Evolutionary conservation across 92 coral and sea anemone genomes (phyloP), one percentile per base, ranked within the genome.

Genomic region (Meandrina meandrites): DNA sequence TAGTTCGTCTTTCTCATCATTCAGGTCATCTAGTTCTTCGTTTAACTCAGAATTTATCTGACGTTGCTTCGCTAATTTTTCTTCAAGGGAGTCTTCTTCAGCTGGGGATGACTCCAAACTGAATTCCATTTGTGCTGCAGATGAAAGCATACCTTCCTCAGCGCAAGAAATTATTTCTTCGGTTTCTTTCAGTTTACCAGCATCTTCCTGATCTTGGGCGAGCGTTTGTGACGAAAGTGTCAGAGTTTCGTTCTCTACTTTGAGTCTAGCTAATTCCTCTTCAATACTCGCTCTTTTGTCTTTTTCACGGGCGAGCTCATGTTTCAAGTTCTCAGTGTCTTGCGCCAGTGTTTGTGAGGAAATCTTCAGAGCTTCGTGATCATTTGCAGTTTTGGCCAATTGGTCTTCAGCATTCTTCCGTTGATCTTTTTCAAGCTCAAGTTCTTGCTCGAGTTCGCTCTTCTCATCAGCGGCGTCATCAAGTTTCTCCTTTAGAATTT

Each of bases 1-100:
- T 3, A 95, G 89, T 80, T 95, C 98, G 58, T 95, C 96, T 81
- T 93, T 95, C 56, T 95, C 98, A 79, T 95, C 96, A 50, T 72
- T 81, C 3, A 90, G 84, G 42, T 91, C 96, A 18, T 83, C 90
- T 27, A 95, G 79, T 32, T 93, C 88, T 24, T 72, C 85, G 14
- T 87, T 87, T 73, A 95, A 80, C 58, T 89, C 90, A 5, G 66
- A 84, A 66, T 67, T 89, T 27, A 85, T 34, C 42, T 80, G 93
- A n/a, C 81, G 94, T 40, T 78, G 82, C 81, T 85, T 92, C 28
- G 79, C 81, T 14, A 89, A 48, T 69, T 87, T 87, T 22, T 84
- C 94, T 50, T 93, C 92, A 8, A 91, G n/a, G 31, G 76, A 71
- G 12, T 82, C 85, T 66, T 91, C 90, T 71, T 95, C 93, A 40